Percentiles rank a stretch among this genome's conserved stretches.
phyloP scores from a whole-genome alignment of 2,888 invertebrate species.

The Epirrita christyi region DNA sequence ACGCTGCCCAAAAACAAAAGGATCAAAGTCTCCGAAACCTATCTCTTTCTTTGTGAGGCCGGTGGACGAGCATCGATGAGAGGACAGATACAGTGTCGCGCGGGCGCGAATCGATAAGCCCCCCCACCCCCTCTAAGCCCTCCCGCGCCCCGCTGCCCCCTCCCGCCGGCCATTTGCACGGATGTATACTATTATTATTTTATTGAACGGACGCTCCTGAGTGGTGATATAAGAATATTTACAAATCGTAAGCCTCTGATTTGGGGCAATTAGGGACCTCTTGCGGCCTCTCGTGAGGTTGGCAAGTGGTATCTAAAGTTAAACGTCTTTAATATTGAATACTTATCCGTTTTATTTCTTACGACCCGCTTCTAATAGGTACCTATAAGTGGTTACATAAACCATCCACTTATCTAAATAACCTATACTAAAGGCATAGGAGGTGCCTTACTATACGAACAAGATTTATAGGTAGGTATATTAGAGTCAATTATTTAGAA shows the following conservation, averaged over 20 bases:
- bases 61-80: constrained; percentile 82
- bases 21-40: constrained; percentile 85
- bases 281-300: constrained; percentile 37
- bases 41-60: constrained; percentile 85
- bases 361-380: neutral
- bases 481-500: too few relatives aligned
- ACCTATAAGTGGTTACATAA: neutral
- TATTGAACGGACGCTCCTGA: constrained; percentile 81
- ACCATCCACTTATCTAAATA: constrained; percentile 2
- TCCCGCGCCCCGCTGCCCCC: constrained; percentile 49
- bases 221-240: constrained; percentile 78
- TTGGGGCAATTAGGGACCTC: constrained; percentile 59
- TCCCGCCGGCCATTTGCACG: constrained; percentile 83
- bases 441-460: too few relatives aligned
- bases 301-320: constrained; percentile 40
- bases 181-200: constrained; percentile 84
- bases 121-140: constrained; percentile 51
- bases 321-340: constrained; percentile 34
- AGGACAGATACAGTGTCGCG: constrained; percentile 84
- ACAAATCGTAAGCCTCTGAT: constrained; percentile 66
- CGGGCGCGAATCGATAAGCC: constrained; percentile 81
- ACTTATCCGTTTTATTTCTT: constrained; percentile 22
- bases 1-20: constrained; percentile 85
- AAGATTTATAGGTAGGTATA: too few relatives aligned
- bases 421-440: neutral